Evolutionary conservation across 2,888 invertebrate genomes (phyloP), one percentile per base, ranked within the genome.

Genomic region (Pediacus dermestoides): DNA sequence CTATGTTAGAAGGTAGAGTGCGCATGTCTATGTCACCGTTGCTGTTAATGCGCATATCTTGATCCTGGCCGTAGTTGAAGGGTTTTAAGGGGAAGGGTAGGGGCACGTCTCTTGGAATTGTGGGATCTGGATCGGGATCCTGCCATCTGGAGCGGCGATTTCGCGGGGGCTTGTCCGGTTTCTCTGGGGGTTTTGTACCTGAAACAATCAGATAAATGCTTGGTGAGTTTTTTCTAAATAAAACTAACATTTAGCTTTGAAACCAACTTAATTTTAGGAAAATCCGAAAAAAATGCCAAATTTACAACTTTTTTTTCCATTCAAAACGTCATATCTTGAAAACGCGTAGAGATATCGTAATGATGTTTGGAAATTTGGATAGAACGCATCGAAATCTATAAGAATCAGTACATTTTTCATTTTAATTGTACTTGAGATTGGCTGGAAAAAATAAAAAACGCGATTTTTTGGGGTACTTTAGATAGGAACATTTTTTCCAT

Each of bases 11-110:
- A 1, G 65, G 63, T 9, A 70, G 42, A 1, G 69, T 67, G 10
- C 70, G 55, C 70, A 70, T 70, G 38, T 70, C 70, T 2, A 70
- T 55, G 41, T 70, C 70, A 1, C 70, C 70, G 41, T 69, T 70
- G 44, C 68, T 69, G 42, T 50, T 63, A 16, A 67, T 55, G 27
- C 70, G 49, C 70, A 70, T 70, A 44, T 70, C 70, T 42, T 67
- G 68, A 50, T 70, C 70, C 32, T 64, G 58, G 2, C 55, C 53
- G 37, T 53, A 61, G 39, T 51, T 54, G 45, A 63, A 66, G 3
- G 58, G 55, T 44, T 58, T 61, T 4, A 58, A 35, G 13, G 57
- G 57, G 23, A 59, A 59, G 14, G 33, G 42, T 3, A 52, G 13
- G 26, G 44, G 44, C 7, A 4, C 8, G 4, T 13, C 14, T 14